Base-by-base conservation (phyloP, 2,797 vertebrate species). In the Danio tinwini region DNA sequence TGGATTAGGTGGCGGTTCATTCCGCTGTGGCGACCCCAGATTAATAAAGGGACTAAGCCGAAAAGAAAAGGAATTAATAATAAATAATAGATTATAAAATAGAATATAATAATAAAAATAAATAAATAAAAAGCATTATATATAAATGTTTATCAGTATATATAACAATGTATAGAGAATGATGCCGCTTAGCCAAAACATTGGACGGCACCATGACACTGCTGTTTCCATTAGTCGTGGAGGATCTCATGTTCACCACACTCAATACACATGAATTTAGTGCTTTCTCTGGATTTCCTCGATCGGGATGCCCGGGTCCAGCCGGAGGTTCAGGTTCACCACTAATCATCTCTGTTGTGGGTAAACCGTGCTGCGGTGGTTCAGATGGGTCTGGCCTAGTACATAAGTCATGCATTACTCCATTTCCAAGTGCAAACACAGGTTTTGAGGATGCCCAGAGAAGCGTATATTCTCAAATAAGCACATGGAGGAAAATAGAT, bases 121-220 rank as follows among this genome's bases (percentile, higher is more conserved):
- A n/a, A n/a, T n/a, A n/a, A n/a, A n/a, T n/a, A n/a, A n/a, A n/a
- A n/a, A n/a, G n/a, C n/a, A n/a, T n/a, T n/a, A n/a, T n/a, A n/a
- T n/a, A n/a, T n/a, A n/a, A n/a, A n/a, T n/a, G n/a, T n/a, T n/a
- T n/a, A n/a, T n/a, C n/a, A n/a, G n/a, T n/a, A n/a, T n/a, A n/a
- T n/a, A n/a, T n/a, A n/a, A n/a, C n/a, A n/a, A n/a, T n/a, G n/a
- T 93, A 93, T 14, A 93, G 90, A 0, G 92, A 94, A 84, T 93
- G 93, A 72, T 94, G 93, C 47, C 93, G 87, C 85, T 94, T 94
- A 49, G 91, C 91, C 56, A 94, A 85, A 80, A 93, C 53, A 0
- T 89, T 87, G 6, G 85, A 55, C 0, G 89, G 78, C 5, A 87
- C 86, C 2, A 29, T 72, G 70, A 88, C 71, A 44, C 50, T 62